A percentile compares a stretch with the other conserved stretches of the same genome.
Evolutionary conservation across 2,888 invertebrate genomes (phyloP).

Genomic region (Therioaphis trifolii): DNA sequence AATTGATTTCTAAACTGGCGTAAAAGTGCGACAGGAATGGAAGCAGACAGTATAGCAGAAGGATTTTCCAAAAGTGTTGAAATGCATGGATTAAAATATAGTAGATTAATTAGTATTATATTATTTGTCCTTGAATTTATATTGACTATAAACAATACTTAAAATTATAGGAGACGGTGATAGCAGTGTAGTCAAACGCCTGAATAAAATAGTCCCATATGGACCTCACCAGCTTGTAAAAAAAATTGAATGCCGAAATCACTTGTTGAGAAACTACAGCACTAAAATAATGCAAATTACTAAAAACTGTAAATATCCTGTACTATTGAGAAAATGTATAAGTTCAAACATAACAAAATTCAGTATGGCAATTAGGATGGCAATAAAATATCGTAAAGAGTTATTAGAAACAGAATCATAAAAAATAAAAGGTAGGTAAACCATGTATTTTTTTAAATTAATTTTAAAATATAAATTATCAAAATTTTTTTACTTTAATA

Average conservation of each 20-base stretch:
- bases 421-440: constrained; percentile 26
- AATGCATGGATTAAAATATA: constrained; percentile 19
- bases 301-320: background rate
- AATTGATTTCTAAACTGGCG: constrained; percentile 16
- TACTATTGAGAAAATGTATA: background rate
- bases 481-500: background rate
- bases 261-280: constrained; percentile 3
- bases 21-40: constrained; percentile 5
- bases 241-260: constrained; percentile 24
- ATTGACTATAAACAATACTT: background rate
- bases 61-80: background rate
- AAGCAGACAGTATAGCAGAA: constrained; percentile 10
- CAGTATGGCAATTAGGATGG: background rate
- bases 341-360: background rate
- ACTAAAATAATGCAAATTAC: constrained; percentile 12
- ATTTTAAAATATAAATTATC: background rate
- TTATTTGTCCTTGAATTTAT: background rate
- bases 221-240: background rate
- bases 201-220: constrained; percentile 10
- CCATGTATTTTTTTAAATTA: background rate
- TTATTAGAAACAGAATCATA: background rate
- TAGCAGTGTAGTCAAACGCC: constrained; percentile 9
- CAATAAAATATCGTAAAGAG: constrained; percentile 9
- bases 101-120: constrained; percentile 15
- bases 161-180: constrained; percentile 20